phyloP scores from a whole-genome alignment of 2,888 invertebrate genomes.

The Cataglyphis cursor region DNA sequence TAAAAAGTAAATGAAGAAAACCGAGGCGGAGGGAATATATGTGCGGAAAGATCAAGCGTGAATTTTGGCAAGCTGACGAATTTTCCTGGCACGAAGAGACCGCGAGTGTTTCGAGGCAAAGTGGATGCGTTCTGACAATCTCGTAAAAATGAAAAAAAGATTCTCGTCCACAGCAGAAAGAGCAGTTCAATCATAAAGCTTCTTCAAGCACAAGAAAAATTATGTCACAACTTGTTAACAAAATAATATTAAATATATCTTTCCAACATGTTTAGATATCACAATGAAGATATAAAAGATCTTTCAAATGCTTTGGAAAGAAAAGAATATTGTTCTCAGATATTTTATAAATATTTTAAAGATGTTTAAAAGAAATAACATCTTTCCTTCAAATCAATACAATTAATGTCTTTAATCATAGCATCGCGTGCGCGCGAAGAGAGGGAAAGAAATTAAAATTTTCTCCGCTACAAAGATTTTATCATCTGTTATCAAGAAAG shows the following conservation, averaged over 20 bases:
- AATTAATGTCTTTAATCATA: neutral
- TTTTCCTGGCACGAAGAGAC: conserved; percentile 17
- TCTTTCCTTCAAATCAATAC: neutral
- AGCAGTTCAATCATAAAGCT: neutral
- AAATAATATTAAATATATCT: neutral
- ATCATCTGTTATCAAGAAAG: neutral
- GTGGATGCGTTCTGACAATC: conserved; percentile 15
- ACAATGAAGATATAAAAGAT: neutral
- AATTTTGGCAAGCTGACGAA: conserved; percentile 32
- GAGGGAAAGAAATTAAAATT: neutral
- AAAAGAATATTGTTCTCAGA: neutral
- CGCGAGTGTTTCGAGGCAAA: conserved; percentile 3
- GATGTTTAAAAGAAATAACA: neutral
- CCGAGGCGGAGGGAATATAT: neutral
- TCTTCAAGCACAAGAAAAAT: neutral
- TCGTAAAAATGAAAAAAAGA: conserved; percentile 33
- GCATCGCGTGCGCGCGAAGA: neutral
- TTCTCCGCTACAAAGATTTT: neutral
- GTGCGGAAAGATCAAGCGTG: conserved; percentile 18
- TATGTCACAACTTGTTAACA: neutral
- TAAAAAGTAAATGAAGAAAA: conserved; percentile 38
- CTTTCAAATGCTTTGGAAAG: neutral
- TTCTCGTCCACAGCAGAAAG: neutral
- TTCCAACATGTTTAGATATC: neutral
- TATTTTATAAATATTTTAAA: neutral